Conservation (phyloP, 2,113 vertebrate genomes). For the Xenus cinereus region DNA sequence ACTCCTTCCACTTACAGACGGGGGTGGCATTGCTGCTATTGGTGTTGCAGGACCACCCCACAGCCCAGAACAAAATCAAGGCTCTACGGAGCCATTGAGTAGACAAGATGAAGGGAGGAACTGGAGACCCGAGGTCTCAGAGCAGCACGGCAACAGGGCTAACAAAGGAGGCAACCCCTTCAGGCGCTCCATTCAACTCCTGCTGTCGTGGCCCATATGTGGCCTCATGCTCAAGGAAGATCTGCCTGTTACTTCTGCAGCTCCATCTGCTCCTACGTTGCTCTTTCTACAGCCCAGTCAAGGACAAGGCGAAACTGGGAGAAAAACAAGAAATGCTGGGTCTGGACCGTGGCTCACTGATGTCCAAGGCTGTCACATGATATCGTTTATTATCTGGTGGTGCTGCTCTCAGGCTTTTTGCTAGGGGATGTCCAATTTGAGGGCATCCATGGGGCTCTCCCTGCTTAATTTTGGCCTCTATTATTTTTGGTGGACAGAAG, state of each 20-base stretch:
- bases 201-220: background rate
- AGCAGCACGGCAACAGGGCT: background rate
- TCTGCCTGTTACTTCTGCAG: background rate
- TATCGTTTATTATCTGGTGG: rapidly evolving
- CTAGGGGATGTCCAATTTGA: background rate
- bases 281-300: background rate
- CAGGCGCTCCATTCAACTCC: background rate
- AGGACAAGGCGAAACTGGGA: background rate
- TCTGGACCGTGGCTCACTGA: background rate
- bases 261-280: background rate
- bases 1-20: background rate
- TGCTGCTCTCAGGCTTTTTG: background rate
- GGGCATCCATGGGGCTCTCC: background rate
- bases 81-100: rapidly evolving
- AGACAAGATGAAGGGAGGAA: background rate
- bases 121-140: background rate
- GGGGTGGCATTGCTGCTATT: background rate
- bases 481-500: rapidly evolving
- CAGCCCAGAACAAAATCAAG: rapidly evolving
- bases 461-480: background rate
- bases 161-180: background rate
- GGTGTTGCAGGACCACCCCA: background rate
- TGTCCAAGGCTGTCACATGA: background rate
- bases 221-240: background rate
- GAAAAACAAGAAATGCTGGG: background rate